These are phyloP conservation scores for Clarias macrocephalus DNA, from an alignment of 2,113 vertebrate genomes.

Conservation along the genomic window DNA sequence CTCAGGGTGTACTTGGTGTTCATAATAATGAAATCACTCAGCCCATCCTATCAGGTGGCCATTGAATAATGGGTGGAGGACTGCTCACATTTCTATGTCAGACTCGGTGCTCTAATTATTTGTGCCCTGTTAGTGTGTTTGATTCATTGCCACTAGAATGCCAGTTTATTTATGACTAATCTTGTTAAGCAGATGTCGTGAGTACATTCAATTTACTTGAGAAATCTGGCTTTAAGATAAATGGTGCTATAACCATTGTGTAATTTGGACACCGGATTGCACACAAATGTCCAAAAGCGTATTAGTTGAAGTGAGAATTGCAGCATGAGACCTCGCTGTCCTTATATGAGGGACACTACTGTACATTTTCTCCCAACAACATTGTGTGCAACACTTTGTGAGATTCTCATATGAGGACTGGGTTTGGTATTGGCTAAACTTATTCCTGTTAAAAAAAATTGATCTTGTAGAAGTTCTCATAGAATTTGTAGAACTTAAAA, in stretches of 20 bases:
- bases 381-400: no score
- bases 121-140: constrained; percentile 47
- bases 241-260: not conserved
- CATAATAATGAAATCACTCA: constrained; percentile 7
- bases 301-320: not conserved
- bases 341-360: no score
- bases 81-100: constrained; percentile 44
- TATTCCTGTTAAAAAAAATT: no score
- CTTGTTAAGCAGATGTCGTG: constrained; percentile 47
- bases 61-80: not conserved
- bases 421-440: no score
- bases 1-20: not conserved
- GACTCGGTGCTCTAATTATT: constrained; percentile 48
- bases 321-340: not conserved
- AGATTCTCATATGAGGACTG: no score
- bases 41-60: not conserved
- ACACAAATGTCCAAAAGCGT: not conserved
- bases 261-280: not conserved
- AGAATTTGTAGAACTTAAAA: no score
- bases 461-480: no score
- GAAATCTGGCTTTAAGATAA: constrained; percentile 53
- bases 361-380: no score
- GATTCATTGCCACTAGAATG: constrained; percentile 47
- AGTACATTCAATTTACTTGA: constrained; percentile 50
- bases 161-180: constrained; percentile 33